Base-by-base conservation (phyloP, 2,797 vertebrate genomes). In the Eupleurogrammus muticus region DNA sequence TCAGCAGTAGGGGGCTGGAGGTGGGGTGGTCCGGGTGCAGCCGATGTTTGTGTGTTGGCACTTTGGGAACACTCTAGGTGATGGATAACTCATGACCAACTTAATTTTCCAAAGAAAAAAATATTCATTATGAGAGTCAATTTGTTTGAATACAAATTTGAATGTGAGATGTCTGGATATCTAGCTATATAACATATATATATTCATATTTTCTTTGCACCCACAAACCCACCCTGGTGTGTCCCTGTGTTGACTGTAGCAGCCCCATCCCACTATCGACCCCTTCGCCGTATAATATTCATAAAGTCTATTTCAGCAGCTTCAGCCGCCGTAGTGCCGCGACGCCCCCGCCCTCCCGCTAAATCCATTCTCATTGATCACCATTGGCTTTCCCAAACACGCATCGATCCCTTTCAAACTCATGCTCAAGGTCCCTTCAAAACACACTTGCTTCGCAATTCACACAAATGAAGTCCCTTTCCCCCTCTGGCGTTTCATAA, bases 341-440 rank as follows among this genome's bases (percentile, higher is more conserved):
- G 81, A 93, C 87, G 36, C 58, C 88, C 75, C 75, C 77, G 4
- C 83, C 69, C 73, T 77, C 73, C 81, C 81, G 79, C 92, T 96
- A 95, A 97, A 97, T 97, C 96, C 92, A 97, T 98, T 96, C 93
- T 90, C 93, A 97, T 97, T 95, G 97, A 97, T 97, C 96, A 94
- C 92, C 93, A 96, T 96, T 71, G 93, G 92, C 92, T 95, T 95
- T 93, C 85, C 90, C 88, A 81, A 89, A 92, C 84, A 63, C 65
- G 72, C 90, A 95, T 91, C 89, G 93, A 95, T 90, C 89, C 89
- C 75, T n/a, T 92, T 94, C 90, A 96, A 94, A 94, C 90, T 89
- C 82, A 85, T 64, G 87, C 89, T 95, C 95, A 96, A 96, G 95
- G 93, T 96, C 94, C 70, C 67, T 89, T 92, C 71, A 84, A 93